These are phyloP conservation scores for Triplophysa rosa DNA, from an alignment of 2,113 vertebrate genomes.

Conservation along the genomic window DNA sequence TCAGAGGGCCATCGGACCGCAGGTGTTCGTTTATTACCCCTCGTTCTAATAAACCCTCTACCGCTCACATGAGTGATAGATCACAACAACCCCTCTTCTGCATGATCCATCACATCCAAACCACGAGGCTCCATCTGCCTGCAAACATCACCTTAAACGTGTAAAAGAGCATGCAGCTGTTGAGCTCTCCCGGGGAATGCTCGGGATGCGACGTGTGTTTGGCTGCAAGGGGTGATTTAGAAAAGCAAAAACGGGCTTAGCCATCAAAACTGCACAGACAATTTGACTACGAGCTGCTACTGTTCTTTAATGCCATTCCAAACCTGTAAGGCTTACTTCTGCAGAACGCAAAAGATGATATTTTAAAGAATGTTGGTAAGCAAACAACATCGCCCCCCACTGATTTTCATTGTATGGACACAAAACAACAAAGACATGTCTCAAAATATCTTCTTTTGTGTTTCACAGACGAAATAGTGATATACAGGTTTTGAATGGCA, in stretches of 20 bases:
- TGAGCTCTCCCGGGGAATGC: slow-evolving; percentile 35
- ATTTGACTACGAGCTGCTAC: background rate
- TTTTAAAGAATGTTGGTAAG: too few species aligned
- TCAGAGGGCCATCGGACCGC: slow-evolving; percentile 36
- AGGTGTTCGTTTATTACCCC: slow-evolving; percentile 54
- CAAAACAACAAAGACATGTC: too few species aligned
- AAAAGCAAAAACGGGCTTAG: background rate
- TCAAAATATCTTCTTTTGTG: too few species aligned
- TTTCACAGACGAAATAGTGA: too few species aligned
- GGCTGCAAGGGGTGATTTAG: slow-evolving; percentile 30
- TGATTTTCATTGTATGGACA: too few species aligned
- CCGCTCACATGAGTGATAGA: slow-evolving; percentile 48
- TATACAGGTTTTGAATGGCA: too few species aligned
- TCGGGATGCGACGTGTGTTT: slow-evolving; percentile 16
- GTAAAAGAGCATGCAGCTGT: slow-evolving; percentile 38
- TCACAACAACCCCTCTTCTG: slow-evolving; percentile 40
- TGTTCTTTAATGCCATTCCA: background rate
- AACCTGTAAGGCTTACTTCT: too few species aligned
- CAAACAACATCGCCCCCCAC: too few species aligned
- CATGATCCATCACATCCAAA: slow-evolving; percentile 49
- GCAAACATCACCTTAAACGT: slow-evolving; percentile 36
- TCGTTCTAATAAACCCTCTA: slow-evolving; percentile 47
- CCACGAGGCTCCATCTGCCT: slow-evolving; percentile 21
- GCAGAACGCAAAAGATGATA: too few species aligned
- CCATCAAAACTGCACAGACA: slow-evolving; percentile 10